Evolutionary conservation across 1,140 invertebrate genomes (phyloP), one percentile per base, ranked within the genome.

Genomic region (Psilanteris sp.): DNA sequence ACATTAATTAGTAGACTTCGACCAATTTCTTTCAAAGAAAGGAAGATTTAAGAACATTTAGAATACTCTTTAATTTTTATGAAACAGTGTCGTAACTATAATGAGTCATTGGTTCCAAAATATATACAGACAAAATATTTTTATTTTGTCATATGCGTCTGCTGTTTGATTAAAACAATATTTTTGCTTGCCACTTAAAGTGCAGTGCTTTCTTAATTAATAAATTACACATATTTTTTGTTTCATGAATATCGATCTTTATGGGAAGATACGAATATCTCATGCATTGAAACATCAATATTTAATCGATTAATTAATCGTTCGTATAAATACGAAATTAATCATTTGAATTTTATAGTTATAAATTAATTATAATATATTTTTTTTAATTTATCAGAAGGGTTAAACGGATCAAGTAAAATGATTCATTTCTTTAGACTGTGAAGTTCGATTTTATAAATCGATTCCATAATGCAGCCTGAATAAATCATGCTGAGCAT

Each of bases 161-260:
- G 50, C 24, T 43, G 4, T 11, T 48, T 46, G 9, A 3, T 3
- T 31, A 31, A n/a, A 52, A 59, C 44, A 52, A 44, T 61, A 54
- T 29, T 34, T 62, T 62, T 20, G 39, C 61, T 44, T 54, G 11
- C 26, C 29, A 9, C 18, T 24, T 16, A 7, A 29, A 50, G 14
- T 48, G 68, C 68, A 74, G 64, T 74, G 66, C 73, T 80, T 80
- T 80, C 70, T 29, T 6, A 46, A 22, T 29, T 46, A 43, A 37
- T 61, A 22, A 31, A 37, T 76, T 74, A 44, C 46, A 5, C 5
- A 24, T n/a, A 20, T 32, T 57, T 27, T 61, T n/a, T 46, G 27
- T 27, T n/a, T n/a, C n/a, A n/a, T n/a, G n/a, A n/a, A n/a, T n/a
- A n/a, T 10, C 8, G 20, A 24, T 54, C 10, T 14, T 29, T 50